Base-by-base conservation (phyloP, 2,797 vertebrate genomes). In the Sebastes trivittatus region DNA sequence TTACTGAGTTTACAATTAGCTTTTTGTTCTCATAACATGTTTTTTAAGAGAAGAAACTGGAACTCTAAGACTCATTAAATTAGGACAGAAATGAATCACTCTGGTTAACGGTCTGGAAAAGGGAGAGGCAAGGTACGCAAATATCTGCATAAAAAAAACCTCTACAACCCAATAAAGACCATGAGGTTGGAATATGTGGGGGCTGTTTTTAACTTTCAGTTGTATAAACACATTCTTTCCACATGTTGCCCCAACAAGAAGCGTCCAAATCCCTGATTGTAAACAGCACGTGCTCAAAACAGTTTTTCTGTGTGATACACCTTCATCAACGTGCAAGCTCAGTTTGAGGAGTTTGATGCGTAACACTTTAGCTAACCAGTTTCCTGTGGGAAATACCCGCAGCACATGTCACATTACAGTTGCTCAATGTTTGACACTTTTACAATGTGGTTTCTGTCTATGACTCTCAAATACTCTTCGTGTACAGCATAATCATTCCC, bases 201-300 rank as follows among this genome's bases (percentile, higher is more conserved):
- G 49, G 34, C 49, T 27, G 36, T 76, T 84, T 79, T 56, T 72
- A 62, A 61, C 38, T 18, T 42, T 58, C 14, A 52, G 27, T 14
- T 29, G 10, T 78, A 23, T 18, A 8, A 72, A 20, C 52, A 80
- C 52, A 65, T 59, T 75, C 27, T 72, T 55, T 66, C 72, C 66
- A 46, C 46, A 52, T 49, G 23, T 69, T 72, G 34, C 29, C 38
- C 55, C 6, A 14, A 38, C 7, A 58, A 23, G 3, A 62, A 38
- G 7, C 8, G 9, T 61, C 58, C 38, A 69, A 23, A 58, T 23
- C 58, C 4, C 32, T 5, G 27, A 29, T 49, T 6, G 55, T 36
- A 18, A 78, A 58, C 30, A 27, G 27, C 11, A 56, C 38, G 18
- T 22, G 34, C 13, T 29, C 18, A 27, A 22, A 22, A 34, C 36